Evolutionary conservation across 2,797 vertebrate genomes (phyloP), one percentile per base, ranked within the genome.

Genomic region (Cygnus olor): DNA sequence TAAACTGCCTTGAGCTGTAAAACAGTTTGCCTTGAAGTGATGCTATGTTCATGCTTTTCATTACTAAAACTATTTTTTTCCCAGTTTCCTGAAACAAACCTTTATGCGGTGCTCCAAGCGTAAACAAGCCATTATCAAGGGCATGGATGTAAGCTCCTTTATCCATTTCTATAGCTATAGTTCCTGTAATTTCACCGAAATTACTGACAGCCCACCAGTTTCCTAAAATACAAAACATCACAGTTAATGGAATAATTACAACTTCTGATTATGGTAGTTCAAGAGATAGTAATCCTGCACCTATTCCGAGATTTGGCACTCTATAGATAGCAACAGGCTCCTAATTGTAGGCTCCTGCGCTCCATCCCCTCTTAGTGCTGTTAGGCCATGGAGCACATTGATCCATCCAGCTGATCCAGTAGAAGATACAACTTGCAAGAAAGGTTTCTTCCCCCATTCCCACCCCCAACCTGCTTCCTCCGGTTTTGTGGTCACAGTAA

Each of bases 91-190:
- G n/a, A 80, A 53, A 97, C 98, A 85, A 85, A 99, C 99, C 99
- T 98, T 98, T 98, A 95, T 99, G 99, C 28, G 99, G 99, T 2
- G 98, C 98, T 83, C 99, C 99, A 24, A 99, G 92, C 1, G 99
- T 99, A 97, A 99, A 99, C 51, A 99, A 98, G 28, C 99, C 99
- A 8, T 98, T 99, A 96, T 99, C 99, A 13, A 99, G 97, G 11
- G 99, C 99, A 74, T 99, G 99, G 64, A 99, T 97, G 76, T 99
- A 99, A 4, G 99, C 97, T 96, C 98, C 98, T 97, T 97, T 98
- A 95, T 99, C 99, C 99, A 99, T 99, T 97, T 99, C 99, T 96
- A 99, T 99, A 36, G 99, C 98, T 89, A 99, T 98, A 3, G 98
- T 98, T 93, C 99, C 99, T 30, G 98, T 98, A 93, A 99, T 99